Base-by-base conservation (phyloP, 2,113 vertebrate genomes). In the Bagarius yarrelli region DNA sequence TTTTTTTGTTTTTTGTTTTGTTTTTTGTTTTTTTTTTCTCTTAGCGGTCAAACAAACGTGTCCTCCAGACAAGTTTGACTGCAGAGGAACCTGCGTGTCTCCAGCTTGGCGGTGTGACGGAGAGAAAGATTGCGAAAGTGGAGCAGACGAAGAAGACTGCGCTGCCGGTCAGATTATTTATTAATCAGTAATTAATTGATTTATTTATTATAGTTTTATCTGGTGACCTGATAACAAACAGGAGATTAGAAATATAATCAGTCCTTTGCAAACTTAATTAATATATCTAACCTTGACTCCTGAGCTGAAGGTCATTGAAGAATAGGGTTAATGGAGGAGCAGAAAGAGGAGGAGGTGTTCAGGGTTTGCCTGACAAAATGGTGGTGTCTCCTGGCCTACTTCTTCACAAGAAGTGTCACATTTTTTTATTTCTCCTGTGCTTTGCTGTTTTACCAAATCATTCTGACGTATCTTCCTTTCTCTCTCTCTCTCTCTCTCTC, bases 41-140 rank as follows among this genome's bases (percentile, higher is more conserved):
- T 81, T 91, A 89, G 50, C 91, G 94, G 96, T 94, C 89, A 96
- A 94, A 90, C 95, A 96, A 91, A 95, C 94, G 19, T 99, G 97
- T 81, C 95, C 95, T 5, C 92, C 95, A 3, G 96, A 98, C 93
- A 98, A 97, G 91, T 95, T 98, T 5, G 96, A 97, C 93, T 99
- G 97, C 78, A 97, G 96, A 82, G 95, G 96, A 91, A 97, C 96
- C 89, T 99, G 97, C 76, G 96, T 98, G 87, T 97, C 97, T 0
- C 88, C 93, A 21, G 96, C 96, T 0, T 99, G 97, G 97, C 93
- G 92, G 86, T 99, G 97, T 30, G 97, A 99, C 8, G 96, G 96
- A 0, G 95, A 99, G 92, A 95, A 92, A 90, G 97, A 99, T 59
- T 99, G 97, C 4, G 96, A 97, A 88, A 98, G 93, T 0, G 96